These are phyloP conservation scores for Acronicta alni DNA, from an alignment of 2,888 invertebrate species.

Conservation along the genomic window DNA sequence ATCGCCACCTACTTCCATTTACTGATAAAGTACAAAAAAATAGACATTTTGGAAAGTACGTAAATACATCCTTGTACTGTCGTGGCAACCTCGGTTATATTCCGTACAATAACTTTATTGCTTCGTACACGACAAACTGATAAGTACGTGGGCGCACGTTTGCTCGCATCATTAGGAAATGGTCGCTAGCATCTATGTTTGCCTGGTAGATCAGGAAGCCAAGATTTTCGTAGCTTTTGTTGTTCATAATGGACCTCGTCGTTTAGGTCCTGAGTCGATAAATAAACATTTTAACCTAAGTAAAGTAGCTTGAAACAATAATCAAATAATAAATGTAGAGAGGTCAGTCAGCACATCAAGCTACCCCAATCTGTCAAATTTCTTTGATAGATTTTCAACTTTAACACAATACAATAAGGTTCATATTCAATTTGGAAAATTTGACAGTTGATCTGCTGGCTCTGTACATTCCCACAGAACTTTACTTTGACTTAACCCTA, in stretches of 20 bases:
- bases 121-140: constrained; percentile 18
- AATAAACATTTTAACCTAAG: background rate
- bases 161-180: constrained; percentile 35
- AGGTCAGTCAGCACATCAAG: too few relatives aligned
- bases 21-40: background rate
- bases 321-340: background rate
- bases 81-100: background rate
- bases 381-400: too few relatives aligned
- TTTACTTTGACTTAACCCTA: too few relatives aligned
- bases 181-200: constrained; percentile 26
- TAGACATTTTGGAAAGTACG: constrained; percentile 8
- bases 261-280: background rate
- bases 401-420: too few relatives aligned
- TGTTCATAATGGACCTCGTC: constrained; percentile 2
- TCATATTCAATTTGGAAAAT: too few relatives aligned
- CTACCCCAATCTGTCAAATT: too few relatives aligned
- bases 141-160: constrained; percentile 49
- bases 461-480: too few relatives aligned
- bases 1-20: too few relatives aligned
- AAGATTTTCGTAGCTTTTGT: background rate
- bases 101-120: constrained; percentile 10
- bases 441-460: too few relatives aligned
- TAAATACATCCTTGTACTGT: background rate
- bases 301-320: background rate
- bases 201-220: constrained; percentile 18